Evolutionary conservation across 2,113 vertebrate genomes (phyloP), one percentile per base, ranked within the genome.

Genomic region (Cichladusa arquata): DNA sequence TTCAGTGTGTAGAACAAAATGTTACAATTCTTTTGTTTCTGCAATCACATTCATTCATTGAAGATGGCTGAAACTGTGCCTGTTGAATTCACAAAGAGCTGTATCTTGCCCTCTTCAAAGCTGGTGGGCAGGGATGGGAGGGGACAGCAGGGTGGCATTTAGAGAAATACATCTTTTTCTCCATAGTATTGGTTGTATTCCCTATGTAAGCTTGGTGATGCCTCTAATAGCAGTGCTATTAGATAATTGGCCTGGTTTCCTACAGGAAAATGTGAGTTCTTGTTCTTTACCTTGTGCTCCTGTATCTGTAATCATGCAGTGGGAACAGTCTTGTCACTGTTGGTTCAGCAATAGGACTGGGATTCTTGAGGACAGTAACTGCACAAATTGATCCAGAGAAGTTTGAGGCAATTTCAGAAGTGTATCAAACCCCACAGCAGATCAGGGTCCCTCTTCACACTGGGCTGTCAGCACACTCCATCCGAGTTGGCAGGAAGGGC

Each of bases 1-100:
- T 77, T 91, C 40, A 57, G 36, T 17, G 12, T 83, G 45, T 81
- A 72, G 80, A 95, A 70, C 31, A 90, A 90, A 96, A 94, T 86
- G 86, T 74, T 94, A 57, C 0, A 0, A 48, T 91, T 82, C 71
- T 74, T 87, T 81, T 78, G 31, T 81, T 94, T 69, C 76, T 89
- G 9, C 67, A 34, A 17, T 87, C 12, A 40, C 33, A 73, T 72
- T 89, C 83, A 42, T 89, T 94, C 92, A 81, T 22, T 81, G 86
- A 65, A 38, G 51, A 93, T 93, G 60, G 47, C 65, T 87, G 62
- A 92, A 80, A 62, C 38, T 66, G 22, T 90, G 66, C 74, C n/a
- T 2, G 0, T 12, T 91, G 71, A 88, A 42, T 80, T 81, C 65
- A 38, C 1, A 0, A 34, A 78, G 64, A 15, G 53, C 67, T 73